Conservation (phyloP, 1,140 invertebrate genomes). For the Diabrotica undecimpunctata region DNA sequence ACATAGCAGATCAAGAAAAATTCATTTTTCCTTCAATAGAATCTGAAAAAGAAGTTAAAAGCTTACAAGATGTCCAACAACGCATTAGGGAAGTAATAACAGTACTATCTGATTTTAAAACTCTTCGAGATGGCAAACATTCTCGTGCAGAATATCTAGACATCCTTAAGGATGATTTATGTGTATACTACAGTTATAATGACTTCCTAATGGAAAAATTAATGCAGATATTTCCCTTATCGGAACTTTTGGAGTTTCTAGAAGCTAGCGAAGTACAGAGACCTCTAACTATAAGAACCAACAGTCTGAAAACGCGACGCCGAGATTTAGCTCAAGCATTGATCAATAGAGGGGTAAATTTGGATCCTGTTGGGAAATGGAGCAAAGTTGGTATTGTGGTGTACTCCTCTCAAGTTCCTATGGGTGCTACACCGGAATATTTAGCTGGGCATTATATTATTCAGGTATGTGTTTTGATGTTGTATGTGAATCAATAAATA, state of each 20-base stretch:
- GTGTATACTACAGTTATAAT: conserved; percentile 97
- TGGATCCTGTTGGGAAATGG: conserved; percentile 98
- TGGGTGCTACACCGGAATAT: conserved; percentile 99
- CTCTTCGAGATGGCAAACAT: conserved; percentile 69
- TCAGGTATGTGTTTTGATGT: conserved; percentile 52
- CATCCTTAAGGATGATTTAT: conserved; percentile 80
- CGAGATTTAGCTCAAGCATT: conserved; percentile 90
- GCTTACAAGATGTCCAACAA: conserved; percentile 81
- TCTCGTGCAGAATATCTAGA: conserved; percentile 79
- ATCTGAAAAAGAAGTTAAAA: conserved; percentile 67
- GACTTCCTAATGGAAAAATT: conserved; percentile 92
- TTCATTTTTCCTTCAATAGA: conserved; percentile 73
- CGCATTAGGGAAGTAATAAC: conserved; percentile 86
- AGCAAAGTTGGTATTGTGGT: conserved; percentile 97
- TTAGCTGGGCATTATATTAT: conserved; percentile 98
- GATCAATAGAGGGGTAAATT: conserved; percentile 94
- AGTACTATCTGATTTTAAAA: conserved; percentile 87
- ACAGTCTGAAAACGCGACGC: conserved; percentile 91
- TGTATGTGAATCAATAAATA: too few relatives aligned
- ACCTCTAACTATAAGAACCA: conserved; percentile 93
- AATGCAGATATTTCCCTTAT: conserved; percentile 88
- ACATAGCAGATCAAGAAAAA: conserved; percentile 68
- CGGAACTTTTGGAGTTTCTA: conserved; percentile 89
- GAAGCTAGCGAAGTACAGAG: conserved; percentile 95
- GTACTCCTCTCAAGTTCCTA: conserved; percentile 92